Base-by-base conservation (phyloP, 2,888 invertebrate species). In the Dromius quadrimaculatus region DNA sequence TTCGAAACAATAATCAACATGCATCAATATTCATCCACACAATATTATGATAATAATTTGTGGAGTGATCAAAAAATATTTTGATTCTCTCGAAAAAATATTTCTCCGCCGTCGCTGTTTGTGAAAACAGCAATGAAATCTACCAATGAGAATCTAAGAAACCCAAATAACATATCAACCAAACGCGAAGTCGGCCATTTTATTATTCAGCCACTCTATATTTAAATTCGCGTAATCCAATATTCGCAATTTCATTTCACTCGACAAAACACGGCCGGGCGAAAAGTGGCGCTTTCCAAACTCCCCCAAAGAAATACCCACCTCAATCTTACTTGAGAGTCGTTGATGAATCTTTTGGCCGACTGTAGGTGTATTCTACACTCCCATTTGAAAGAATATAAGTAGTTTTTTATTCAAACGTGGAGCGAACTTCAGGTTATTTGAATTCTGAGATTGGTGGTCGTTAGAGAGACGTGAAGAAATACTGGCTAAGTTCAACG, bases 221-320 rank as follows among this genome's bases (percentile, higher is more conserved):
- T 82, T 82, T 81, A 82, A 82, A 82, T 82, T 81, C 77, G 76
- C 74, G 80, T 77, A 79, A 81, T 81, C 80, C 81, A 81, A 82
- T 82, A 81, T 81, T 81, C 81, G 80, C 81, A 82, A 82, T 82
- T 82, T 82, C 81, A 80, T 80, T 79, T 79, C 79, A 75, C 76
- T 74, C 59, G 69, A 69, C 69, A 72, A 70, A 70, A 72, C 72
- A 72, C 59, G 59, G 59, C 34, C 47, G 71, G 34, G 54, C 20
- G 69, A 64, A 41, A 57, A 64, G 72, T 64, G 63, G 47, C 45
- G 36, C 23, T 41, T 41, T 57, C 13, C 41, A 11, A 32, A 61
- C 32, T 15, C 28, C 8, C 17, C 36, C 69, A 62, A 23, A 11
- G 8, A 22, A 38, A 13, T 59, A 6, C 2, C 9, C 65, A 36